Evolutionary conservation across 2,888 invertebrate species (phyloP).

Genomic region (Pseudanteris insignis): DNA sequence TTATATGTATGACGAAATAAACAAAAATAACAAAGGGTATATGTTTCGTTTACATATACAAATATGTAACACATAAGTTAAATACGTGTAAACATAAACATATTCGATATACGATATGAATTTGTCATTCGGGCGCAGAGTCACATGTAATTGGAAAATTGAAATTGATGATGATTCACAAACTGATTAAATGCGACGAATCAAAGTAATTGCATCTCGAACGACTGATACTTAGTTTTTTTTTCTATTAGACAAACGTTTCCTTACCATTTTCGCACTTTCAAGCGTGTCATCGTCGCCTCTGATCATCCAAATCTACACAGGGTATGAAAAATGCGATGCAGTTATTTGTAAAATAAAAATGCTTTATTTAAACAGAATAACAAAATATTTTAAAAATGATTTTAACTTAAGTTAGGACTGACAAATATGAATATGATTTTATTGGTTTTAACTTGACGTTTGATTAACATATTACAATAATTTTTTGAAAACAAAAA

Average conservation of each 20-base stretch:
- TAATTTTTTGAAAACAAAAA: too few species aligned
- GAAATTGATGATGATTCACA: constrained; percentile 14
- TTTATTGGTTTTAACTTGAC: too few species aligned
- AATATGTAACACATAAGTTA: constrained; percentile 39
- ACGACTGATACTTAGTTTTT: constrained; percentile 47
- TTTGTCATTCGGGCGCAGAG: constrained; percentile 34
- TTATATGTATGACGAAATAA: constrained; percentile 38
- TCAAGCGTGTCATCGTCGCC: constrained; percentile 47
- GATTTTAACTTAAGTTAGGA: too few species aligned
- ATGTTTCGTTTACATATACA: constrained; percentile 41
- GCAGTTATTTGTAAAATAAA: too few species aligned
- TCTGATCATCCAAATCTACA: constrained; percentile 24
- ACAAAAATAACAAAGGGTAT: constrained; percentile 36
- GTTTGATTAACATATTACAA: too few species aligned
- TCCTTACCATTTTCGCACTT: constrained; percentile 45
- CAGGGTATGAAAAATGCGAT: constrained; percentile 24
- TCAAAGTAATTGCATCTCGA: constrained; percentile 39
- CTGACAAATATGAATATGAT: too few species aligned
- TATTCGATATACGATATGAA: constrained; percentile 43
- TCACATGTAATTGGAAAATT: constrained; percentile 17
- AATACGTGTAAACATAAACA: constrained; percentile 38
- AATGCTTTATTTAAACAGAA: too few species aligned
- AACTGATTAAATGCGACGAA: constrained; percentile 27
- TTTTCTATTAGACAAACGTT: constrained; percentile 48
- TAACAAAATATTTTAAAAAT: too few species aligned